phyloP scores from a whole-genome alignment of 2,797 vertebrate species.

The Chelmon rostratus region DNA sequence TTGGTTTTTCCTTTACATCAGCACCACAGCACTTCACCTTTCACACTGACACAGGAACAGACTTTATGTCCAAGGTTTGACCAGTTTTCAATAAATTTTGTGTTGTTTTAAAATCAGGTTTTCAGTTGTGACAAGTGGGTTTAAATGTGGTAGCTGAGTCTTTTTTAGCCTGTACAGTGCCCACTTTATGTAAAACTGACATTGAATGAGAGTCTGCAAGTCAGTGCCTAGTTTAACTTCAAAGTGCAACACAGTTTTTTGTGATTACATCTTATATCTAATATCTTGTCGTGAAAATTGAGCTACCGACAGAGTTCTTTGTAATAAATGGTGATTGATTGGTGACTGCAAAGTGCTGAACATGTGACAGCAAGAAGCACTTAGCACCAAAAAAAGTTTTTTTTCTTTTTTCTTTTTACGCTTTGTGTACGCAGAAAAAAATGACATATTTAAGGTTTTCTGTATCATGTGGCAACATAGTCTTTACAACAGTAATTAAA shows the following conservation, averaged over 20 bases:
- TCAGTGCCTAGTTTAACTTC: neutral
- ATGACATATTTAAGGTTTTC: neutral
- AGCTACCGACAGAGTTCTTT: neutral
- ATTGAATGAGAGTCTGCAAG: neutral
- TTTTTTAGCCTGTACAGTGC: neutral
- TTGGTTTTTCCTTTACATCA: conserved; percentile 3
- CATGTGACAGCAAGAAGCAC: neutral
- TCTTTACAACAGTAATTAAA: conserved; percentile 14
- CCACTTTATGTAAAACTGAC: neutral
- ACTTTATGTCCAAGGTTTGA: conserved; percentile 11
- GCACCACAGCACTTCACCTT: neutral
- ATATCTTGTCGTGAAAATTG: neutral
- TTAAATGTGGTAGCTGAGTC: neutral
- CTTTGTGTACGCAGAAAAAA: neutral
- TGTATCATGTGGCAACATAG: neutral
- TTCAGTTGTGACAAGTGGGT: neutral
- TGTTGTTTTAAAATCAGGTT: neutral
- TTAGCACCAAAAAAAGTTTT: neutral
- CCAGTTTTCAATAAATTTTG: neutral
- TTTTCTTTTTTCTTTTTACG: no score
- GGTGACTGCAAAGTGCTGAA: neutral
- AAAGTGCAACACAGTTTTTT: neutral
- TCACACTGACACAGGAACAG: neutral
- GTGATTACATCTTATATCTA: neutral
- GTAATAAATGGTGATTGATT: neutral